Base-by-base conservation (phyloP, 37 sponge, comb jelly and placozoan genomes). In the Diacarnus erythraeanus region DNA sequence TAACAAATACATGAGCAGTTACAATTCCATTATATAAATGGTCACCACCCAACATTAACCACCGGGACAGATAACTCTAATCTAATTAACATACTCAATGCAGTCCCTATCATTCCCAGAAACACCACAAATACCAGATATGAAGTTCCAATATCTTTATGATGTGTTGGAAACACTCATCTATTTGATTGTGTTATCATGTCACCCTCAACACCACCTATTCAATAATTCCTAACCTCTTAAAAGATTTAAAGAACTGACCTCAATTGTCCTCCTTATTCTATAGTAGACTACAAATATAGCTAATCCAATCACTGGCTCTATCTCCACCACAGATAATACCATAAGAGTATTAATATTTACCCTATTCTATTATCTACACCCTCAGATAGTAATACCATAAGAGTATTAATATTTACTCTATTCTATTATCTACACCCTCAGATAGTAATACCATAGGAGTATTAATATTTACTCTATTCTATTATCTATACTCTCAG, bases 21-120 rank as follows among this genome's bases (percentile, higher is more conserved):
- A 92, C 88, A 74, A 92, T 81, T 36, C 88, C 93, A 92, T 92
- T 92, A 87, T 92, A 92, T 15, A 88, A 58, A 58, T 92, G 88
- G 56, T 92, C 89, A 72, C 84, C 86, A 43, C 89, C 93, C 42
- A 92, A 73, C 82, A 92, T 78, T 75, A 86, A 78, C 20, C 89
- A 86, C n/a, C 12, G 93, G 88, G 3, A 78, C 82, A 1, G 92
- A 92, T 80, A 92, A 70, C 47, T 92, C 92, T 60, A 88, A 77
- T 65, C 89, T 44, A 34, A 92, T 92, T 40, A 92, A 44, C 77
- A 88, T 63, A 82, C 93, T 92, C 77, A 92, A 87, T 25, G 76
- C 69, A 38, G 88, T 87, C 38, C 92, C 92, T 67, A 91, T 75
- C 84, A 84, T 76, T 5, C 84, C 92, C n/a, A 81, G 75, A 68